Percentiles rank a stretch among this genome's conserved stretches.
phyloP scores from a whole-genome alignment of 2,888 invertebrate genomes.

The Lithophane semibrunnea region DNA sequence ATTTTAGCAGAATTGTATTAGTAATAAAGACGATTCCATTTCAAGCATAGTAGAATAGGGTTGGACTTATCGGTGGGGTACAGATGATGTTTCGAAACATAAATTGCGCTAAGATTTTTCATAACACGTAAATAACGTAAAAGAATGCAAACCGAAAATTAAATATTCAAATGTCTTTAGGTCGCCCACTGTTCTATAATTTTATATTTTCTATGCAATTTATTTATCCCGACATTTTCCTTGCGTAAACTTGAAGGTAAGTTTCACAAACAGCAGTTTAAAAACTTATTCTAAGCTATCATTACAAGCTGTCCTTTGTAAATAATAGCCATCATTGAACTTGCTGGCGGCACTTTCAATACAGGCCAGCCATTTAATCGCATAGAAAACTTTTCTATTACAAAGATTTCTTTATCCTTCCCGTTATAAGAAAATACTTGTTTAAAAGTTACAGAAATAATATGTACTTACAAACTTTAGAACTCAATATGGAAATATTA shows the following conservation, averaged over 20 bases:
- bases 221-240: background rate
- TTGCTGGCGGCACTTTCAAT: constrained; percentile 33
- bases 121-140: background rate
- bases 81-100: background rate
- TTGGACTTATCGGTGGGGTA: background rate
- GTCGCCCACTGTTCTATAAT: too few species aligned
- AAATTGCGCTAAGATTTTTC: background rate
- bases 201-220: too few species aligned
- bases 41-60: background rate
- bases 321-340: constrained; percentile 45
- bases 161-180: background rate
- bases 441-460: background rate
- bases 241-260: constrained; percentile 8
- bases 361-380: constrained; percentile 24
- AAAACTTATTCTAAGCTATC: constrained; percentile 40
- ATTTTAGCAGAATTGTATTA: constrained; percentile 9
- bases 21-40: constrained; percentile 18
- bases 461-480: background rate
- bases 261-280: constrained; percentile 20
- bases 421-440: constrained; percentile 5
- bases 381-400: constrained; percentile 14
- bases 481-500: constrained; percentile 9
- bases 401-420: constrained; percentile 12
- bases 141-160: too few species aligned
- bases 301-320: constrained; percentile 37